Base-by-base conservation (phyloP, 2,113 vertebrate species). In the Plotosus lineatus region DNA sequence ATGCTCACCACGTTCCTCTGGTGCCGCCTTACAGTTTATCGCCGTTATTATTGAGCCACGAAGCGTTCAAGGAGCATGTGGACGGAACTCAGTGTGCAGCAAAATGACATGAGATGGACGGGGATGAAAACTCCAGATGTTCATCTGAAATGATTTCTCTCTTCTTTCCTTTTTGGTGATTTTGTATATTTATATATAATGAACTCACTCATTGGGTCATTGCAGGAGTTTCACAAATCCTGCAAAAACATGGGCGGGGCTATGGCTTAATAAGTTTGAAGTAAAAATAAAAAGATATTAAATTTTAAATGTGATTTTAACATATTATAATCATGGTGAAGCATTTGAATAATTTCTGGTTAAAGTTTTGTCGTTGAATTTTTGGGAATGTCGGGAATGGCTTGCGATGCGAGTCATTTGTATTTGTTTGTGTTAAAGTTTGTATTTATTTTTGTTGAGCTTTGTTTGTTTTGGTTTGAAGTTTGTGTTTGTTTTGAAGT, bases 61-160 rank as follows among this genome's bases (percentile, higher is more conserved):
- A 68, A 17, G 9, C 36, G 9, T 6, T 42, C 65, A 38, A 61
- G 15, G 28, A 77, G 26, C 6, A 60, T 26, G 11, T 19, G 55
- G 26, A 76, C 15, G 33, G 31, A 38, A 14, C 55, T 15, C 33
- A 94, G 74, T 95, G 97, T 5, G 8, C 95, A 96, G 86, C 15
- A 0, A n/a, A n/a, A n/a, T n/a, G n/a, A n/a, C n/a, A n/a, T n/a
- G n/a, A n/a, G n/a, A n/a, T n/a, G n/a, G n/a, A n/a, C n/a, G n/a
- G n/a, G n/a, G n/a, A 23, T 89, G 11, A 42, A 23, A 61, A 48
- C 40, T 48, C 51, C 53, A 44, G 26, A 1, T 1, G 38, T 44
- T n/a, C 12, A 40, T n/a, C 55, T 11, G 10, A 26, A 15, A 28
- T 6, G 12, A 3, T n/a, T 58, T 28, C 4, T 28, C n/a, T 9